A percentile compares a stretch with the other conserved stretches of the same genome.
Evolutionary conservation across 2,113 vertebrate species (phyloP).

Genomic region (Albula goreensis): DNA sequence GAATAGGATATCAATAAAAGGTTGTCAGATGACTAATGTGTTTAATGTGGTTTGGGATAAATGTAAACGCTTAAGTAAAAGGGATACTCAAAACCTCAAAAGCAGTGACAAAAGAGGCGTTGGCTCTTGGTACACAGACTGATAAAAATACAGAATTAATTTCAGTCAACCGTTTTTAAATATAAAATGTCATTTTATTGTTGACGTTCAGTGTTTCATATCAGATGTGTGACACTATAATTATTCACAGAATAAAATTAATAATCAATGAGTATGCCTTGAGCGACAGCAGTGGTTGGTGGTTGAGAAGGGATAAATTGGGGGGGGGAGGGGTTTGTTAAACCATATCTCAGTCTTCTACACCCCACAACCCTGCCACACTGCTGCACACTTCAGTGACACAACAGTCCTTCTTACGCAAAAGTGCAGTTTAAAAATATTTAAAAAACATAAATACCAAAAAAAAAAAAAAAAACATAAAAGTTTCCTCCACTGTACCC

Average conservation of each 20-base stretch:
- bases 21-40: neutral
- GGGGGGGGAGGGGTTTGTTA: too few relatives aligned
- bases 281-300: neutral
- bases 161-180: neutral
- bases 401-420: neutral
- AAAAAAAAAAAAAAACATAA: too few relatives aligned
- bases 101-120: neutral
- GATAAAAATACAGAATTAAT: too few relatives aligned
- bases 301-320: too few relatives aligned
- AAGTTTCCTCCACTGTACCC: neutral
- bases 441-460: neutral
- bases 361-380: neutral
- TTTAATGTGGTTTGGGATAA: neutral
- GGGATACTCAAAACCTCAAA: too few relatives aligned
- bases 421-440: neutral
- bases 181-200: conserved; percentile 22
- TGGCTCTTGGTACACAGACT: neutral
- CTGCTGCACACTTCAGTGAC: neutral
- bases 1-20: neutral
- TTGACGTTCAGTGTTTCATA: neutral
- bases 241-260: conserved; percentile 40
- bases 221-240: conserved; percentile 16
- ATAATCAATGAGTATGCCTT: neutral
- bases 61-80: neutral
- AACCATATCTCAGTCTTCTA: neutral